Evolutionary conservation across 1,140 invertebrate species (phyloP).

Genomic region (Homalodisca vitripennis): DNA sequence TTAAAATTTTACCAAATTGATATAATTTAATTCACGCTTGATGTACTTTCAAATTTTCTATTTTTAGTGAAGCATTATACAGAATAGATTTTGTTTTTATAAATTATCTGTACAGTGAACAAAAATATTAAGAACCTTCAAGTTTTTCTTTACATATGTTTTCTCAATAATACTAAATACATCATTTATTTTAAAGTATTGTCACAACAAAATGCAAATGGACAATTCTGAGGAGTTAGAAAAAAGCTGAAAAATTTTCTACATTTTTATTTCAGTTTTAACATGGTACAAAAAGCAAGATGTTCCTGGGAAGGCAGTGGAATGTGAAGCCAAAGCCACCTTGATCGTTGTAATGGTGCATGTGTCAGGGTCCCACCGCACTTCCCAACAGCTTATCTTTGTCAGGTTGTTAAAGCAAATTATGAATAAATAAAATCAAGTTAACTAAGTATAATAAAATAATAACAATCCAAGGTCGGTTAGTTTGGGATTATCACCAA

Average conservation of each 20-base stretch:
- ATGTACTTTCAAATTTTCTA: no score
- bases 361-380: not conserved
- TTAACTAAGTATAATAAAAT: not conserved
- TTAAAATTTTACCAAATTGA: no score
- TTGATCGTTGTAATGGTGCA: not conserved
- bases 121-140: no score
- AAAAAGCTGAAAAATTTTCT: not conserved
- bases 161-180: no score
- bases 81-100: no score
- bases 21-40: no score
- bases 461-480: constrained; percentile 1
- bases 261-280: not conserved
- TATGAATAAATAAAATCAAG: not conserved
- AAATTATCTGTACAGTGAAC: no score
- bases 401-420: not conserved
- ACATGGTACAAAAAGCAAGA: constrained; percentile 13
- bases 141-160: no score
- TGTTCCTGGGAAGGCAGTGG: not conserved
- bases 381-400: not conserved
- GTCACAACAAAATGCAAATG: no score
- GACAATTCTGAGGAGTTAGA: no score
- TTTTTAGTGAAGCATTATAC: no score
- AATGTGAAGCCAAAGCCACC: not conserved
- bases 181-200: no score
- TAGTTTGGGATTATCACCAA: not conserved